phyloP scores from a whole-genome alignment of 2,888 invertebrate species.

The Alentia gelatinosa region DNA sequence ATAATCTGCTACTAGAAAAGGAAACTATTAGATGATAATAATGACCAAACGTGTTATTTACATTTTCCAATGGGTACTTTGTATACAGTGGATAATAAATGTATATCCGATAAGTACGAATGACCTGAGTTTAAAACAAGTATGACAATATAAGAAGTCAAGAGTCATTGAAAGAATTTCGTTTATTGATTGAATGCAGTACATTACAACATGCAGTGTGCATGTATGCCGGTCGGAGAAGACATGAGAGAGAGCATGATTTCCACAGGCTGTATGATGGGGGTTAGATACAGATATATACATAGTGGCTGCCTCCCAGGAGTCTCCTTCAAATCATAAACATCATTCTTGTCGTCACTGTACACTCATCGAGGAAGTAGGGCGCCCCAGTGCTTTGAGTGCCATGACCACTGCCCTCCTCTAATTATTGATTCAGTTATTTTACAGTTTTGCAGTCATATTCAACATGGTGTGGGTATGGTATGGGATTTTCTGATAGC shows the following conservation, averaged over 20 bases:
- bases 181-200: conserved; percentile 48
- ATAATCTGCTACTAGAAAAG: no score
- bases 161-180: conserved; percentile 19
- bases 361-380: not conserved
- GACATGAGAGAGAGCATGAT: not conserved
- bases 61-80: no score
- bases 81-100: no score
- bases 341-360: not conserved
- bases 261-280: not conserved
- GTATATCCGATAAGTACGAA: no score
- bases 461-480: not conserved
- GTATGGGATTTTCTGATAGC: no score
- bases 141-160: not conserved
- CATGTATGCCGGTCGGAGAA: conserved; percentile 24
- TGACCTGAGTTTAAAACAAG: no score
- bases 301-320: not conserved
- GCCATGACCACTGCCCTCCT: not conserved
- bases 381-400: not conserved
- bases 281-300: not conserved
- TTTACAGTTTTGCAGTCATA: not conserved
- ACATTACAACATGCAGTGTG: conserved; percentile 39
- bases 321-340: not conserved
- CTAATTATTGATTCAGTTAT: not conserved
- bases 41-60: no score
- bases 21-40: no score